Evolutionary conservation across 2,797 vertebrate genomes (phyloP), one percentile per base, ranked within the genome.

Genomic region (Labeo calbasu): DNA sequence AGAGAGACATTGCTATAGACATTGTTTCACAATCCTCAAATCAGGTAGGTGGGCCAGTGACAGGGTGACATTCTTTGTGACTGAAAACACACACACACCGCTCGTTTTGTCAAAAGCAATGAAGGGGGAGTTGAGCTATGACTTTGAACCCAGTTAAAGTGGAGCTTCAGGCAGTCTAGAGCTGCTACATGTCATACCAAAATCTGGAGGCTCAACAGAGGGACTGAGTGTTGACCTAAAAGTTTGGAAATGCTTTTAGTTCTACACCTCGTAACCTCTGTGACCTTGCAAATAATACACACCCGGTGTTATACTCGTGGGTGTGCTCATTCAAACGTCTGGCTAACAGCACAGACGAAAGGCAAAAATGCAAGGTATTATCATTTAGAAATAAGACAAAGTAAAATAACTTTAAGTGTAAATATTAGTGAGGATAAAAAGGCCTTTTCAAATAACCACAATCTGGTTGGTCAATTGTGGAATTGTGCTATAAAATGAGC

Each of bases 91-190:
- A 51, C n/a, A 43, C 17, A 23, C n/a, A 73, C n/a, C n/a, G 14
- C 83, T 87, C 77, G 69, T 89, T 87, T 85, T 87, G 86, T 87
- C 83, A 88, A 72, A 87, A 80, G 86, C 70, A 57, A 85, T 77
- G 84, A 85, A 48, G 81, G 84, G 63, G 82, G 76, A 73, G 65
- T 75, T 73, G 51, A 63, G 71, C 84, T 83, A 82, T 85, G 83
- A 86, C 86, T 83, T 89, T 90, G 88, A 91, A 88, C 61, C 48
- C 83, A 65, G 89, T 90, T 91, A 86, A 90, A 87, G 51, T 77
- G 85, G 85, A 89, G 83, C 89, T 90, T 83, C 28, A 83, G 90
- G 89, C 87, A 55, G 68, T 79, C 57, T 2, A 19, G 79, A 28
- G 63, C 77, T 88, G 82, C 77, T 86, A 88, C 80, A 87, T 59